Percentiles rank a stretch among this genome's conserved stretches.
These are phyloP conservation scores for Stegostoma tigrinum DNA, from an alignment of 2,113 vertebrate genomes.

Conservation along the genomic window DNA sequence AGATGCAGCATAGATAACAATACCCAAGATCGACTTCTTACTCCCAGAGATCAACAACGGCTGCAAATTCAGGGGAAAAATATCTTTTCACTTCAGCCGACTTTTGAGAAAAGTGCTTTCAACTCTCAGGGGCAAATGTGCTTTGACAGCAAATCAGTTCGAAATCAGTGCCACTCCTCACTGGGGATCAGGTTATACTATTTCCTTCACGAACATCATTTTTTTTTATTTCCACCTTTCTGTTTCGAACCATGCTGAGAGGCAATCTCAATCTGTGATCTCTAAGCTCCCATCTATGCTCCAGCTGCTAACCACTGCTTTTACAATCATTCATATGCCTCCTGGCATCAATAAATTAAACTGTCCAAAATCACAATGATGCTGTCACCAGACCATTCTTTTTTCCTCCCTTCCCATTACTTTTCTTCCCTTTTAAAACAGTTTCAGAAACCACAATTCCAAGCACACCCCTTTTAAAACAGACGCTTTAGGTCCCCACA, in stretches of 20 bases:
- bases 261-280: conserved; percentile 36
- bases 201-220: conserved; percentile 30
- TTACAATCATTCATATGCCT: conserved; percentile 33
- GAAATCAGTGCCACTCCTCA: conserved; percentile 25
- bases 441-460: conserved; percentile 11
- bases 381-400: conserved; percentile 21
- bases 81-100: conserved; percentile 5
- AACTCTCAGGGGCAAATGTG: conserved; percentile 19
- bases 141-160: conserved; percentile 31
- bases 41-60: conserved; percentile 4
- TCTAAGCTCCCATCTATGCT: conserved; percentile 11
- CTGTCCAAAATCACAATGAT: conserved; percentile 30
- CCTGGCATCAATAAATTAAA: conserved; percentile 33
- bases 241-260: conserved; percentile 30
- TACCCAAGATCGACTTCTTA: background rate
- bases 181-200: conserved; percentile 24
- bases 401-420: background rate
- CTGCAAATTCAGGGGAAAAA: conserved; percentile 1
- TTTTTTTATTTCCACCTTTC: conserved; percentile 30
- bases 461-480: background rate
- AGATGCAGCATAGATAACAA: background rate
- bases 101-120: conserved; percentile 28
- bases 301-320: conserved; percentile 27
- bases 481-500: background rate
- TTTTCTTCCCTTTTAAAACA: background rate